Evolutionary conservation across 2,797 vertebrate genomes (phyloP), one percentile per base, ranked within the genome.

Genomic region (Sardinella longiceps): DNA sequence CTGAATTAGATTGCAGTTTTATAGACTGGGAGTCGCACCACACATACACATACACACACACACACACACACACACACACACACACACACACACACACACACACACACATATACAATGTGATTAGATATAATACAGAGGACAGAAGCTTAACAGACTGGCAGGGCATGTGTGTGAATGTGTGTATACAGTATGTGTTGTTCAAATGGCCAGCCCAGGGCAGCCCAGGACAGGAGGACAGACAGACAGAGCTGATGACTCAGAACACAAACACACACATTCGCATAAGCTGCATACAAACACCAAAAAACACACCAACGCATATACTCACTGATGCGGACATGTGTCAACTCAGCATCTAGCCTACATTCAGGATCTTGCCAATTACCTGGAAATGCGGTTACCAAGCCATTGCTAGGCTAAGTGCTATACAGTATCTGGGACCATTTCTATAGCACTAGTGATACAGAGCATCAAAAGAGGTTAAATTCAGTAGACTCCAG

Each of bases 1-100:
- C 66, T 74, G 30, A 74, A 74, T 74, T 74, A 74, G 66, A 74
- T 33, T 74, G 66, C 66, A 74, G 30, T 74, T 66, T 74, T 39
- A 74, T 15, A 74, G 30, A 74, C 66, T 18, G 9, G 37, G 66
- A 74, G 30, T 74, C 30, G 11, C 12, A 33, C 28, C 28, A 12
- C 25, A 63, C 25, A 63, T 9, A 63, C n/a, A 28, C 60, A 70
- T 18, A 70, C 60, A 66, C 60, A 66, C 48, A 66, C 60, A 70
- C 15, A 70, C 60, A 66, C 60, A 66, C 48, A 66, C 28, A 12
- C 25, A 63, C 25, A 63, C 25, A 63, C n/a, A 28, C 60, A 70
- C 15, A 70, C 60, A 66, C 60, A 66, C 48, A 66, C 28, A 12
- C 25, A 63, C 25, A 63, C 25, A 63, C n/a, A 28, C 60, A 70